Base-by-base conservation (phyloP, 2,888 invertebrate genomes). In the Microctonus brassicae region DNA sequence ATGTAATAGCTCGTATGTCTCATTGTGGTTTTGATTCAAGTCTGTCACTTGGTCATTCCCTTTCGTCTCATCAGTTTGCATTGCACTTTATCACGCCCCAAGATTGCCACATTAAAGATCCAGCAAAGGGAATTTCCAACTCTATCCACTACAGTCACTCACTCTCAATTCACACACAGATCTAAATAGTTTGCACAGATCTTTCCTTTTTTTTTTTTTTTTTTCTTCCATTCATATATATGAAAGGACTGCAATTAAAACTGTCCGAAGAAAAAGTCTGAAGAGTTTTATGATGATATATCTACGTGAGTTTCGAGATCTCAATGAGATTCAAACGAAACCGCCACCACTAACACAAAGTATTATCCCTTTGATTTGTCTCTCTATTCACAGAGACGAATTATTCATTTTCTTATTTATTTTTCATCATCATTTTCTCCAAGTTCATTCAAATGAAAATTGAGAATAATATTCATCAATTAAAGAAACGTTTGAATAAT, bases 51-150 rank as follows among this genome's bases (percentile, higher is more conserved):
- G 77, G 79, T 80, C 78, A 87, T 86, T 87, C 87, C 78, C 86
- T 87, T 87, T 87, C 83, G 82, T 81, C 67, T 70, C 81, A 78
- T 80, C 81, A 81, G 83, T 84, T 85, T 84, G 83, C 79, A 68
- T 77, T 79, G 79, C 83, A 82, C 84, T 86, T 87, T 87, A 87
- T 87, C 86, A 86, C 87, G 84, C 87, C 85, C 84, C 80, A 77
- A 84, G 86, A 86, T 87, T 86, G 87, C 83, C 80, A 81, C 86
- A 87, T 87, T 87, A 87, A 87, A 85, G 85, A 85, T 87, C 84
- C 85, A 86, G 84, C 84, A 87, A 86, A 86, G 86, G 79, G 86
- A 84, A 84, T 84, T 78, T 79, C 69, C 72, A 71, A 75, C 73
- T 63, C 73, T 64, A 17, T 55, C 24, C 42, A 13, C 7, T 36